Base-by-base conservation (phyloP, 2,113 vertebrate genomes). In the Taxidea taxus region DNA sequence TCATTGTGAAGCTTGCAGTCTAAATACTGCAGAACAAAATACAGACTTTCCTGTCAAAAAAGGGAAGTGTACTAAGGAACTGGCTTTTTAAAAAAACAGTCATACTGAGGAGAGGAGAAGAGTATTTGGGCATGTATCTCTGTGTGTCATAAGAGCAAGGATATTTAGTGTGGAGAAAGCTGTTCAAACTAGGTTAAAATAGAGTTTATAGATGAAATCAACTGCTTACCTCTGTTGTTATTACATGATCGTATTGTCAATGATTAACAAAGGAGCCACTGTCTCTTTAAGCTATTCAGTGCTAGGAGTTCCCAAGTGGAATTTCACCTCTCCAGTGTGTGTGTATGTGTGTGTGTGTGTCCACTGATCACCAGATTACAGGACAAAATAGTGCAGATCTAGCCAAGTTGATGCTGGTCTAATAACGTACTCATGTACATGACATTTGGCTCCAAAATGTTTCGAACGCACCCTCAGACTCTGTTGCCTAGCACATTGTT, bases 191-290 rank as follows among this genome's bases (percentile, higher is more conserved):
- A 92, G 68, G 66, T 83, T 88, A 89, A 87, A 25, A 62, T 25
- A 51, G 96, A 97, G 80, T 94, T 92, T 70, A 62, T 44, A 88
- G 87, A 94, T 85, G 70, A 96, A 95, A 97, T 95, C 96, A 86
- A 80, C 37, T 14, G 37, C 64, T 94, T 85, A 94, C 86, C 66
- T 91, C 60, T 44, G 44, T 94, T 94, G 92, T 90, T 91, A 93
- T 90, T 88, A 97, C 39, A 85, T 9, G 20, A 83, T 60, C 18
- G 74, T 89, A 90, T 95, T 95, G 97, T 97, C 54, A 92, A 34
- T 25, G 8, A 84, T 64, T 58, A 68, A 95, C 74, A 93, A 80
- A 88, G 60, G 68, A 66, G 47, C 6, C 5, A 77, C 83, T 85
- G 88, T 91, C 42, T 82, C 42, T 66, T 83, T 94, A 86, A 82